A percentile compares a stretch with the other conserved stretches of the same genome.
Evolutionary conservation across 2,888 invertebrate species (phyloP).

Genomic region (Caenorhabditis sulstoni): DNA sequence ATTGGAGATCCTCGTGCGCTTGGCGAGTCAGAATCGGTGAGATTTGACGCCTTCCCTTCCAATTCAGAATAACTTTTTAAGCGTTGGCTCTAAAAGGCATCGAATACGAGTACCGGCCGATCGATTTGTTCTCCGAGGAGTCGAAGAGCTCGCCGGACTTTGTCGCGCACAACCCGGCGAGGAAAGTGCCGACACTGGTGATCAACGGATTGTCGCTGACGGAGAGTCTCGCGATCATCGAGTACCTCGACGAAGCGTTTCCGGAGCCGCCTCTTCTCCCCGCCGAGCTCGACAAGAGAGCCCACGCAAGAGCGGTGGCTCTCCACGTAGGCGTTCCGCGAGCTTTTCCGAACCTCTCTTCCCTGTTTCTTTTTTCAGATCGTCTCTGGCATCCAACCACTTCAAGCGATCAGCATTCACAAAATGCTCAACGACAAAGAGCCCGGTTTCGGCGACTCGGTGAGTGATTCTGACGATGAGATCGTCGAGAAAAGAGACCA

Average conservation of each 20-base stretch:
- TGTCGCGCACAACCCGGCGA: constrained; percentile 92
- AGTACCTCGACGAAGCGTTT: constrained; percentile 94
- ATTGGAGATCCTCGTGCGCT: constrained; percentile 17
- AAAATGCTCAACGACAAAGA: constrained; percentile 83
- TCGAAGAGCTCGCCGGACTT: constrained; percentile 82
- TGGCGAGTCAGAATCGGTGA: constrained; percentile 26
- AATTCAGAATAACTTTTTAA: constrained; percentile 79
- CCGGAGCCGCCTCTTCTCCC: constrained; percentile 82
- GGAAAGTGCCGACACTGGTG: constrained; percentile 91
- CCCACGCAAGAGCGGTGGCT: constrained; percentile 85
- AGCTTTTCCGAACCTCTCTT: neutral
- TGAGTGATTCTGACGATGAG: constrained; percentile 5
- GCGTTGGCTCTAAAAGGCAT: constrained; percentile 96
- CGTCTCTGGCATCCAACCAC: constrained; percentile 93
- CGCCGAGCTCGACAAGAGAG: constrained; percentile 86
- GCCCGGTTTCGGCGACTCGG: constrained; percentile 39
- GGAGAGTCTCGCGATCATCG: constrained; percentile 89
- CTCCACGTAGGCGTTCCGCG: constrained; percentile 57
- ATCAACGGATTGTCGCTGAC: constrained; percentile 80
- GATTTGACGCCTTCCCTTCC: neutral
- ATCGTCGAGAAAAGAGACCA: neutral
- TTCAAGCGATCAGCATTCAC: constrained; percentile 92
- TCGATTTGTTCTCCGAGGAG: constrained; percentile 60
- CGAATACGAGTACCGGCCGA: constrained; percentile 87
- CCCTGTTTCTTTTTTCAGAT: constrained; percentile 84